Conservation (phyloP, 2,888 invertebrate species). For the Epinotia nisella region DNA sequence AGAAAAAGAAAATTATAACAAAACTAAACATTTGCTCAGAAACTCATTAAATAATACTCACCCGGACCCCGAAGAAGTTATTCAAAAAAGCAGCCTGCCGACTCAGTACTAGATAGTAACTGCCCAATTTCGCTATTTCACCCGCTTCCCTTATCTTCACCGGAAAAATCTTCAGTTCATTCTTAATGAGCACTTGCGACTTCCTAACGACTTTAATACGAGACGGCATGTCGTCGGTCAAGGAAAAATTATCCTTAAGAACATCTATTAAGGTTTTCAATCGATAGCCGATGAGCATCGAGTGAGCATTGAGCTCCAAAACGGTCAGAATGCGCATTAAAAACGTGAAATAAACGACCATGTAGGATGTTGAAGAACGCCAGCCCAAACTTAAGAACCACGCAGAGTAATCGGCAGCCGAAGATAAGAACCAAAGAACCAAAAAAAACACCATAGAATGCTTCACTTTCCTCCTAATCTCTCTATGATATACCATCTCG, state of each 20-base stretch:
- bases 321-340: slow-evolving; percentile 42
- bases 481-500: slow-evolving; percentile 41
- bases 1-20: too few species aligned
- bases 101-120: slow-evolving; percentile 47
- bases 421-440: slow-evolving; percentile 9
- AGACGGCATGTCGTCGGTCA: slow-evolving; percentile 19
- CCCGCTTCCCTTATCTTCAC: slow-evolving; percentile 29
- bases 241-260: slow-evolving; percentile 42
- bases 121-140: slow-evolving; percentile 43
- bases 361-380: slow-evolving; percentile 11
- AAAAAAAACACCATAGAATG: slow-evolving; percentile 28
- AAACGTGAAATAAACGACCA: slow-evolving; percentile 45
- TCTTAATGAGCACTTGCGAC: slow-evolving; percentile 21
- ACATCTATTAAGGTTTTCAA: slow-evolving; percentile 45
- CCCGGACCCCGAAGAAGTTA: slow-evolving; percentile 47
- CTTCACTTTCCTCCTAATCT: slow-evolving; percentile 42
- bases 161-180: slow-evolving; percentile 13
- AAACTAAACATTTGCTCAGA: too few species aligned
- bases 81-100: slow-evolving; percentile 49
- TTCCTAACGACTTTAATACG: slow-evolving; percentile 26
- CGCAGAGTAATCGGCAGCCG: slow-evolving; percentile 31
- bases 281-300: slow-evolving; percentile 46
- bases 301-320: slow-evolving; percentile 44
- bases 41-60: slow-evolving; percentile 27
- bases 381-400: slow-evolving; percentile 39